Conservation (phyloP, 2,888 invertebrate species). For the Beris chalybata region DNA sequence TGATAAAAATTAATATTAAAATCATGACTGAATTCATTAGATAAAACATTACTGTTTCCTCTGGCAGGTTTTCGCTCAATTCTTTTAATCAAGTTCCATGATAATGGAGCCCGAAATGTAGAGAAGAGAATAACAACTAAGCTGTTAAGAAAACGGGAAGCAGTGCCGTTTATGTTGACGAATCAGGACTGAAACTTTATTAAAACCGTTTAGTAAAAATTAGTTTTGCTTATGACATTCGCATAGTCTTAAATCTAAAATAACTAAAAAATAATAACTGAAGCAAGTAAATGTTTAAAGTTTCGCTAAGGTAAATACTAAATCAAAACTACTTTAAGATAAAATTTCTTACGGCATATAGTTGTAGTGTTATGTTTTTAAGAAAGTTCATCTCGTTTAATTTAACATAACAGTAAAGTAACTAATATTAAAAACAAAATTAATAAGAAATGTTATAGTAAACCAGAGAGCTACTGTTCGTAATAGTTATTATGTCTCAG, state of each 20-base stretch:
- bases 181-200: no score
- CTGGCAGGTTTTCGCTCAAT: no score
- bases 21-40: no score
- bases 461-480: slow-evolving; percentile 3
- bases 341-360: slow-evolving; percentile 21
- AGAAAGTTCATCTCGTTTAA: slow-evolving; percentile 10
- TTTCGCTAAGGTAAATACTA: background rate
- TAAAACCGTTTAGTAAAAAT: no score
- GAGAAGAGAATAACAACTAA: no score
- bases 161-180: no score
- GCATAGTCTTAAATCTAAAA: slow-evolving; percentile 7
- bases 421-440: background rate
- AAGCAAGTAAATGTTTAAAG: background rate
- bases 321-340: slow-evolving; percentile 14
- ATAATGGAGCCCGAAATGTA: no score
- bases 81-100: no score
- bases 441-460: slow-evolving; percentile 14
- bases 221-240: background rate
- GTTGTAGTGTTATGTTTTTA: slow-evolving; percentile 31
- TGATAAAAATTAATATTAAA: no score
- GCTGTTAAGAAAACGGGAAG: no score
- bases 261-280: slow-evolving; percentile 6
- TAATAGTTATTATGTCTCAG: slow-evolving; percentile 35
- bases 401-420: no score
- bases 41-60: no score